These are phyloP conservation scores for Phrynocephalus versicolor DNA, from an alignment of 2,113 vertebrate genomes.

Conservation along the genomic window DNA sequence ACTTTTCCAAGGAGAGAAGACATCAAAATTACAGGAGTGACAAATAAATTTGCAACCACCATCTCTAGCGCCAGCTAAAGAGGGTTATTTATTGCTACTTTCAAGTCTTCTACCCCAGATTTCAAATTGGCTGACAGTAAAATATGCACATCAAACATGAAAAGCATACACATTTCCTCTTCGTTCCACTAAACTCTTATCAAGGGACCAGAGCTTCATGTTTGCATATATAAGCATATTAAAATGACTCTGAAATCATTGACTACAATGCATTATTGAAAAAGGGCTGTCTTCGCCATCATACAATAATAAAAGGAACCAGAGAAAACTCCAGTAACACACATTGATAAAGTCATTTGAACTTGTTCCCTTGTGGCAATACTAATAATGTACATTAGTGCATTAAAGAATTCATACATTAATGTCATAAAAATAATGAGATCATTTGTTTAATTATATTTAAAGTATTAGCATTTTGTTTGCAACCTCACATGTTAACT, in stretches of 20 bases:
- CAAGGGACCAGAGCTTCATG: not conserved
- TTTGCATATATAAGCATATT: rapidly evolving
- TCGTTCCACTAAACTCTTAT: not conserved
- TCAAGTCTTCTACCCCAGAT: not conserved
- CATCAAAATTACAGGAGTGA: conserved; percentile 18
- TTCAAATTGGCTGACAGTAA: conserved; percentile 3
- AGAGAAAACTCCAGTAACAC: not conserved
- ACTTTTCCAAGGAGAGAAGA: conserved; percentile 2
- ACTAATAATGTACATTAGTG: conserved; percentile 16
- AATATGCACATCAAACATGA: conserved; percentile 11
- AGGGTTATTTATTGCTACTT: conserved; percentile 6
- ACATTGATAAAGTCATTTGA: not conserved
- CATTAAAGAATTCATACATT: conserved; percentile 42
- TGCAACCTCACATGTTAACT: too few relatives aligned
- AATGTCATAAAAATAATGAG: conserved; percentile 41
- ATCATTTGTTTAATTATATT: conserved; percentile 48
- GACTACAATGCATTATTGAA: not conserved
- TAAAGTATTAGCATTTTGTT: not conserved
- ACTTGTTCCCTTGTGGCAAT: not conserved
- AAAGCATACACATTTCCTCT: not conserved
- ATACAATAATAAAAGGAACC: not conserved
- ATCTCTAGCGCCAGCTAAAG: not conserved
- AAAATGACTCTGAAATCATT: not conserved
- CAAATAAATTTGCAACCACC: not conserved
- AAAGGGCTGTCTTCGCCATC: not conserved